Conservation (phyloP, 2,797 vertebrate genomes). For the Melanotaenia parkinsoni region DNA sequence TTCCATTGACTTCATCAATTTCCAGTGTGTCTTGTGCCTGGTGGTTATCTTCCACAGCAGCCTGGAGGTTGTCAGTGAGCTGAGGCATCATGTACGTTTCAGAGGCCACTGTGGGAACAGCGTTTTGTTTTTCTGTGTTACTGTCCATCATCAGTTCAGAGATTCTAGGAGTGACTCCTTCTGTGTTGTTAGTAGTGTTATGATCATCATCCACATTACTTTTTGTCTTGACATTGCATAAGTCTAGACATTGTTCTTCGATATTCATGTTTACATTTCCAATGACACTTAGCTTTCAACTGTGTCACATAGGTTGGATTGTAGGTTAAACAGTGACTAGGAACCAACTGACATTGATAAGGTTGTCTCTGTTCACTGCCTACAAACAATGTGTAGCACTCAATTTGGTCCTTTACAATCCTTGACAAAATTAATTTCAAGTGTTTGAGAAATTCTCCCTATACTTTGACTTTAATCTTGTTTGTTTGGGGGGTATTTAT, state of each 20-base stretch:
- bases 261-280: constrained; percentile 87
- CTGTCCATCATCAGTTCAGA: constrained; percentile 76
- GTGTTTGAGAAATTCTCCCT: constrained; percentile 23
- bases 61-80: constrained; percentile 74
- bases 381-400: constrained; percentile 22
- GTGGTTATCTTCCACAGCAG: constrained; percentile 69
- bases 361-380: constrained; percentile 26
- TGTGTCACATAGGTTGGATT: constrained; percentile 57
- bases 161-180: constrained; percentile 76
- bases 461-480: neutral
- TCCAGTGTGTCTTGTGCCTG: constrained; percentile 71
- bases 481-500: constrained; percentile 8
- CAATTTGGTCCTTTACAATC: constrained; percentile 17
- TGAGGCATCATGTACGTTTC: constrained; percentile 71
- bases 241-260: constrained; percentile 81
- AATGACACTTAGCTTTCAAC: constrained; percentile 56
- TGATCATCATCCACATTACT: constrained; percentile 68
- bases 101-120: constrained; percentile 64
- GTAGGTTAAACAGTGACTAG: constrained; percentile 58
- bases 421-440: constrained; percentile 16
- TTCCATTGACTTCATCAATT: constrained; percentile 78
- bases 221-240: constrained; percentile 83
- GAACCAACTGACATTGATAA: constrained; percentile 43
- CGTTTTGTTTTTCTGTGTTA: constrained; percentile 64
- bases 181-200: constrained; percentile 69